Conservation (phyloP, 2,797 vertebrate species). For the Acanthopagrus latus region DNA sequence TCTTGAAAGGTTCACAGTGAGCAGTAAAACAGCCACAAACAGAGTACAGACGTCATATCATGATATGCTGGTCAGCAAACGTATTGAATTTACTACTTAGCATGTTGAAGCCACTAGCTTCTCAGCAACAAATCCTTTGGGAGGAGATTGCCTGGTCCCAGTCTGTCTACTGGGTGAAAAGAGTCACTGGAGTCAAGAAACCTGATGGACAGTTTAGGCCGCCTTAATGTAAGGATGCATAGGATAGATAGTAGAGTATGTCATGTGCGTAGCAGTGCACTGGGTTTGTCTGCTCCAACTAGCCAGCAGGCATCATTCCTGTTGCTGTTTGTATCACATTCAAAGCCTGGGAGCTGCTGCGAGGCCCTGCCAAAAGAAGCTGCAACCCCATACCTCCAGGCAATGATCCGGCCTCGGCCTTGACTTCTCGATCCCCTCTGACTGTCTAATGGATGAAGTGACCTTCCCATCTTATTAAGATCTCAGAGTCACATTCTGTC, state of each 20-base stretch:
- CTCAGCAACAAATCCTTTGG: background rate
- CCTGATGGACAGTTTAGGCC: background rate
- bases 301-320: conserved; percentile 5
- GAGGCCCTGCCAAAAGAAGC: conserved; percentile 21
- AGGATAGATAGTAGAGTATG: background rate
- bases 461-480: conserved; percentile 19
- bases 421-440: conserved; percentile 21
- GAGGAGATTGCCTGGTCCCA: background rate
- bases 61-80: background rate
- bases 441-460: conserved; percentile 12
- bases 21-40: background rate
- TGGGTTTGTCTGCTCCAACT: background rate
- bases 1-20: background rate
- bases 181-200: too few relatives aligned
- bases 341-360: conserved; percentile 3
- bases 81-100: background rate
- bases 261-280: background rate
- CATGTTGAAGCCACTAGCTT: background rate
- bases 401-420: conserved; percentile 29
- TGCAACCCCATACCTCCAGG: conserved; percentile 36
- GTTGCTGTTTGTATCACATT: conserved; percentile 23
- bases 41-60: background rate
- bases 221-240: background rate
- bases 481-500: conserved; percentile 4
- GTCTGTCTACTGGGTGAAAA: background rate